Evolutionary conservation across 2,113 vertebrate species (phyloP), one percentile per base, ranked within the genome.

Genomic region (Nannobrachium achirus): DNA sequence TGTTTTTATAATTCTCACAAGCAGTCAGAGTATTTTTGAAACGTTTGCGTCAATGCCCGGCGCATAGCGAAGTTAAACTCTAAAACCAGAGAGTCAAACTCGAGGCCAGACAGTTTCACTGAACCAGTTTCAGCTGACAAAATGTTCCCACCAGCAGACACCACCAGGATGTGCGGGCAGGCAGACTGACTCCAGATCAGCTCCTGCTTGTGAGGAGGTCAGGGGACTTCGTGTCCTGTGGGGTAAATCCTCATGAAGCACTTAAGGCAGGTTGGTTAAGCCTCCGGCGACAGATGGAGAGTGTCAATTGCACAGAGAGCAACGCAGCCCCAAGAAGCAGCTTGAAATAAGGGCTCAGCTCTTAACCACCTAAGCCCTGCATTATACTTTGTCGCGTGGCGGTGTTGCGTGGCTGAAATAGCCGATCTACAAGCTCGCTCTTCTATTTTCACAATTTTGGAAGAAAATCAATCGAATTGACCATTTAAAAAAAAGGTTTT

Each of bases 241-340:
- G 69, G 79, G 71, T 60, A 77, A 64, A 75, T 73, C 60, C 70
- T 75, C 14, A 25, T 53, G 72, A 41, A 65, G 13, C 62, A 8
- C 61, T 65, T 19, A 44, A 63, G 79, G 78, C 65, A 44, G 25
- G 53, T 56, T 68, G 60, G 79, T 75, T 86, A 89, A 87, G 80
- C 79, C 61, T 75, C 16, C n/a, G 39, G 52, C 73, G 63, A 78
- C 88, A 91, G 89, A 90, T 86, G 85, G 87, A 14, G 15, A 56
- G 55, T 56, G 73, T 57, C 63, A 70, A 76, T 53, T 49, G 52
- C 45, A 63, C 7, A 44, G 25, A 58, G 55, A 73, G 61, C 8
- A 57, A 40, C 13, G 56, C 66, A 16, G 8, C 57, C 58, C 67
- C 44, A 58, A 63, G 68, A 64, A 79, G 61, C 70, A 75, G 76